phyloP scores from a whole-genome alignment of 2,113 vertebrate species.

The Calyptommatus sinebrachiatus region DNA sequence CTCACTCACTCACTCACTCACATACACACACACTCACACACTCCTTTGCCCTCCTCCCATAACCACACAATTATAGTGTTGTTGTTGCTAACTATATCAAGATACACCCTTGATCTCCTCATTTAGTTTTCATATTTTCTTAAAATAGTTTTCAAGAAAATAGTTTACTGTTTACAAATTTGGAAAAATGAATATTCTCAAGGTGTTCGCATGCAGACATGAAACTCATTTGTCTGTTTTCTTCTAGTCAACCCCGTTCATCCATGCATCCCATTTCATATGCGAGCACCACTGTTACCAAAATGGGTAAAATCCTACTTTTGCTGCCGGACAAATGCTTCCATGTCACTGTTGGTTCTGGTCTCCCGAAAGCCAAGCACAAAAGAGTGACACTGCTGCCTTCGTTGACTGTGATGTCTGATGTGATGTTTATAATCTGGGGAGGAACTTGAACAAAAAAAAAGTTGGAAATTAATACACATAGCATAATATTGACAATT shows the following conservation, averaged over 20 bases:
- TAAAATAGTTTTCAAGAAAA: too few species aligned
- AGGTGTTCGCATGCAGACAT: neutral
- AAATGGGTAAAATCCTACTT: slow-evolving; percentile 72
- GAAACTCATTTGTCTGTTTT: neutral
- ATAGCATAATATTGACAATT: too few species aligned
- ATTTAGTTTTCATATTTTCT: too few species aligned
- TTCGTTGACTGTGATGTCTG: slow-evolving; percentile 91
- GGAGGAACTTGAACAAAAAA: slow-evolving; percentile 82
- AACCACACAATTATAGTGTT: too few species aligned
- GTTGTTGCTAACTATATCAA: too few species aligned
- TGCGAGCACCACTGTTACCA: neutral
- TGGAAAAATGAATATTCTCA: neutral
- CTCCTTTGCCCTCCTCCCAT: too few species aligned
- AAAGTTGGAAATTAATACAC: slow-evolving; percentile 14
- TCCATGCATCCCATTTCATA: neutral
- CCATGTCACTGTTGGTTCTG: slow-evolving; percentile 91
- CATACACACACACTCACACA: too few species aligned
- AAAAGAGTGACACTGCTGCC: slow-evolving; percentile 91
- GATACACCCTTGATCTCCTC: too few species aligned
- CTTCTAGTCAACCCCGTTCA: neutral
- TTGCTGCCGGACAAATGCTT: slow-evolving; percentile 84
- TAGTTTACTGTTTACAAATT: too few species aligned
- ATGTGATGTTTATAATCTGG: slow-evolving; percentile 92
- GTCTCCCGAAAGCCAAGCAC: slow-evolving; percentile 91
- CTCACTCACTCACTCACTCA: too few species aligned